phyloP scores from a whole-genome alignment of 2,113 vertebrate species.

The Lepisosteus osseus region DNA sequence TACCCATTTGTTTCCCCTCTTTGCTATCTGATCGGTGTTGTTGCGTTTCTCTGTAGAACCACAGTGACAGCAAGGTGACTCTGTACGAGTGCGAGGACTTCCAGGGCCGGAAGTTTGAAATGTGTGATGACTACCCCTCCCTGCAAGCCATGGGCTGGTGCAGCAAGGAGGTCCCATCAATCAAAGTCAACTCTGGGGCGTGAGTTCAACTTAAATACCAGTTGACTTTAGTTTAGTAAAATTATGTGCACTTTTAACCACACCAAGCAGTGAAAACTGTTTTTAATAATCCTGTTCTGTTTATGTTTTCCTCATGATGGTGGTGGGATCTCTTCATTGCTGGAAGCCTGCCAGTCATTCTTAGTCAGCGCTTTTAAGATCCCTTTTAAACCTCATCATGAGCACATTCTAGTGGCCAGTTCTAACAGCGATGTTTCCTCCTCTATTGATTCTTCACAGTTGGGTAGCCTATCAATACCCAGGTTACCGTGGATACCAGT shows the following conservation, averaged over 20 bases:
- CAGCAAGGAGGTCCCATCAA: conserved; percentile 89
- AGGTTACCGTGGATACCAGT: conserved; percentile 94
- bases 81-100: conserved; percentile 91
- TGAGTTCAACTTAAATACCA: conserved; percentile 59
- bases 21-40: too few relatives aligned
- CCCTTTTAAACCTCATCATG: background rate
- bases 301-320: too few relatives aligned
- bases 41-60: conserved; percentile 66
- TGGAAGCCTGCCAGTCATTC: too few relatives aligned
- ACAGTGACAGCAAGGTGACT: conserved; percentile 90
- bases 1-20: too few relatives aligned
- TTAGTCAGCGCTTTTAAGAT: too few relatives aligned
- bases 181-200: conserved; percentile 92
- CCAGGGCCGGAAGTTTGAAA: conserved; percentile 90
- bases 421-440: background rate
- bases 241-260: too few relatives aligned
- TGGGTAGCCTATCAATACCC: conserved; percentile 97
- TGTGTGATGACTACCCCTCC: conserved; percentile 90
- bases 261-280: too few relatives aligned
- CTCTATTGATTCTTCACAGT: conserved; percentile 52
- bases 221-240: too few relatives aligned
- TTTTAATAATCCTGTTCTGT: too few relatives aligned
- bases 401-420: background rate
- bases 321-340: too few relatives aligned
- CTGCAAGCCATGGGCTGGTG: conserved; percentile 96